Evolutionary conservation across 2,113 vertebrate species (phyloP), one percentile per base, ranked within the genome.

Genomic region (Ophiodon elongatus): DNA sequence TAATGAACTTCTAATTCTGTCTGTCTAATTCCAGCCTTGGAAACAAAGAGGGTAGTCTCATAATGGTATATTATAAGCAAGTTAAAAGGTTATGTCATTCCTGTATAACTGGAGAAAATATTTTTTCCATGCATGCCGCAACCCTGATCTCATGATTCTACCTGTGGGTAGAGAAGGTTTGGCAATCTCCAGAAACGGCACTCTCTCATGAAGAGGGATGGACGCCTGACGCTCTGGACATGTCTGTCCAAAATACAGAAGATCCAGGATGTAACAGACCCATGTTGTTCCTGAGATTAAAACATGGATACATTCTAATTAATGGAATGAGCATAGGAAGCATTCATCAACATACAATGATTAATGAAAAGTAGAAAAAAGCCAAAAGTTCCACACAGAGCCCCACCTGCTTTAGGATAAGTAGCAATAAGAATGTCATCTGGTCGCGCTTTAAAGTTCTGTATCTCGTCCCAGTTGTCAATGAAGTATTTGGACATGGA

Each of bases 351-450:
- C 27, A 41, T 13, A 2, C 21, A 13, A 37, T n/a, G 0, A 62
- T 54, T 4, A 4, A 54, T 50, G 2, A 54, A 37, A 29, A 39
- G 13, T 8, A 3, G n/a, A 45, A 27, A 23, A 19, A 41, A 15
- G 21, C 52, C 23, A 23, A 2, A 23, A 54, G 23, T 23, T 54
- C 50, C n/a, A n/a, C n/a, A n/a, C n/a, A n/a, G n/a, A n/a, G n/a
- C n/a, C 71, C 35, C 8, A 97, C 97, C 96, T 94, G 96, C 93
- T 94, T 97, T 97, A 23, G 96, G 94, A 70, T 96, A 97, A 21
- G 96, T 95, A 23, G 93, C 95, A 59, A 97, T 94, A 27, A 97
- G 80, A 41, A 97, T 93, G 43, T 97, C 96, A 39, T 96, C 95
- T 1, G 95, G 89, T 81, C 91, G 95, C 8, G 96, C 95, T 80